phyloP scores from a whole-genome alignment of 2,888 invertebrate species.

The Galeopsomyia nigrocyanea region DNA sequence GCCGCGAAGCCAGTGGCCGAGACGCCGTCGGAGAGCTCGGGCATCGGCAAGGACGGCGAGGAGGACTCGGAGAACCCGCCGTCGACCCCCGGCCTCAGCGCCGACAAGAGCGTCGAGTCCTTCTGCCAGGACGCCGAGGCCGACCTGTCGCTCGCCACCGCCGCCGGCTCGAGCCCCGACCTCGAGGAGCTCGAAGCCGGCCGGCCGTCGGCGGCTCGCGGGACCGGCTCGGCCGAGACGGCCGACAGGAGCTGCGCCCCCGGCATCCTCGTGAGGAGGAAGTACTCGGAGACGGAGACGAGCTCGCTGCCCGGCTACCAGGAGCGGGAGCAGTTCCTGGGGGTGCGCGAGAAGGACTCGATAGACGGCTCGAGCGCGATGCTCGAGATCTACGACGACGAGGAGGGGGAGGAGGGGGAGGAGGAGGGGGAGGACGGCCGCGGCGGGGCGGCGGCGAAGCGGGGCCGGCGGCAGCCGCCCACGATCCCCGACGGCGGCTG shows the following conservation, averaged over 20 bases:
- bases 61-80: slow-evolving; percentile 61
- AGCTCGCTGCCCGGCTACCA: slow-evolving; percentile 17
- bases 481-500: slow-evolving; percentile 86
- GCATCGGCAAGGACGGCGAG: slow-evolving; percentile 69
- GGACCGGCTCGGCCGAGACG: too few species aligned
- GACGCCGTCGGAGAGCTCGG: slow-evolving; percentile 68
- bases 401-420: slow-evolving; percentile 43
- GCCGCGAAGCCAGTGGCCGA: slow-evolving; percentile 1
- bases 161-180: slow-evolving; percentile 15
- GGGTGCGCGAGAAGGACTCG: slow-evolving; percentile 71
- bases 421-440: slow-evolving; percentile 36
- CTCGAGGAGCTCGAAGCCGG: slow-evolving; percentile 50
- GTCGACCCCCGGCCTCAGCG: slow-evolving; percentile 61
- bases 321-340: slow-evolving; percentile 66
- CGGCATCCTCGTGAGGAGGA: slow-evolving; percentile 51
- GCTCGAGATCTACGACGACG: slow-evolving; percentile 58
- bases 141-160: slow-evolving; percentile 53
- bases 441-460: slow-evolving; percentile 59
- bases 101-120: slow-evolving; percentile 58
- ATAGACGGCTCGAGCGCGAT: slow-evolving; percentile 72
- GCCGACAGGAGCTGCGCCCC: slow-evolving; percentile 50
- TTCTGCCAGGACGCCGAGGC: slow-evolving; percentile 56
- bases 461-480: slow-evolving; percentile 63
- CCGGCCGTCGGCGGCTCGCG: slow-evolving; percentile 45
- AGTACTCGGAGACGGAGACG: slow-evolving; percentile 50